Evolutionary conservation across 2,113 vertebrate species (phyloP).

Genomic region (Kryptolebias marmoratus): DNA sequence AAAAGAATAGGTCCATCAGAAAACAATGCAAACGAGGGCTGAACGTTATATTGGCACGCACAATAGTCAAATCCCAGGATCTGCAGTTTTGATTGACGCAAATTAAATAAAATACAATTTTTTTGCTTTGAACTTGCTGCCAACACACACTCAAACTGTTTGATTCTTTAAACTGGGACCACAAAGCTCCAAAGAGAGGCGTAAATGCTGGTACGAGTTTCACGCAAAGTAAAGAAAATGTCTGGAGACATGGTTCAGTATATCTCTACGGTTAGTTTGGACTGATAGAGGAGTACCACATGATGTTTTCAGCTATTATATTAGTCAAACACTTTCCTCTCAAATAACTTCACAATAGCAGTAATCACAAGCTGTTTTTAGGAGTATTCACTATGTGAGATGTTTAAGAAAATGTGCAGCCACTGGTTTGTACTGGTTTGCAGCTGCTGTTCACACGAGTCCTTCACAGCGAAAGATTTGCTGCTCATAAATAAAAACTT

Average conservation of each 20-base stretch:
- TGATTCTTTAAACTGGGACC: background rate
- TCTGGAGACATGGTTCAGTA: too few species aligned
- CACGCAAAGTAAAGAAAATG: too few species aligned
- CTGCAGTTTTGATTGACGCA: background rate
- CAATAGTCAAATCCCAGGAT: background rate
- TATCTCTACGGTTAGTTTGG: background rate
- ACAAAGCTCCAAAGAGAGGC: background rate
- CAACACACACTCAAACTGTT: background rate
- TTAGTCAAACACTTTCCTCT: too few species aligned
- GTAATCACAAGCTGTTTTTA: too few species aligned
- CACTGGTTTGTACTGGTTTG: background rate
- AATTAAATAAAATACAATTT: background rate
- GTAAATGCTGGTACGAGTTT: background rate
- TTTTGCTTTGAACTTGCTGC: background rate
- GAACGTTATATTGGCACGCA: background rate
- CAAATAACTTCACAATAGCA: too few species aligned
- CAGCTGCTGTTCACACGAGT: background rate
- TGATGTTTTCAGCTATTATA: too few species aligned
- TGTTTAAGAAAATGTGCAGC: background rate
- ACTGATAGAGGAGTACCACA: background rate
- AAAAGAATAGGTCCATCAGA: background rate
- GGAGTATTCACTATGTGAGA: background rate
- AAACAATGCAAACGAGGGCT: slow-evolving; percentile 2
- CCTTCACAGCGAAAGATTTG: background rate
- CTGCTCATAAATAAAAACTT: background rate